A percentile compares a stretch with the other conserved stretches of the same genome.
Evolutionary conservation across 2,888 invertebrate species (phyloP).

Genomic region (Gymnoscelis rufifasciata): DNA sequence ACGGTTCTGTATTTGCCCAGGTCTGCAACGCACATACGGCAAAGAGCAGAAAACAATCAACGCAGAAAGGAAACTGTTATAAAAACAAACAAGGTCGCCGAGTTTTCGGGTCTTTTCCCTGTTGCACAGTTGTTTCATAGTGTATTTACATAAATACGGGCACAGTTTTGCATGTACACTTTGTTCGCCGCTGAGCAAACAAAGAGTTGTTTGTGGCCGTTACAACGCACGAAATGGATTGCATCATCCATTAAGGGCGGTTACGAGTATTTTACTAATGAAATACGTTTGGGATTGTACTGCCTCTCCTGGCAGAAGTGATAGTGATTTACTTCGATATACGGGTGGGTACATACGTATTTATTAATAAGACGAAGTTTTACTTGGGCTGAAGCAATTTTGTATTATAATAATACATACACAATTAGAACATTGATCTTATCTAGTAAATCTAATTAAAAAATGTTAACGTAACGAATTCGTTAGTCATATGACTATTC

Average conservation of each 20-base stretch:
- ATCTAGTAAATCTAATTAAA: too few relatives aligned
- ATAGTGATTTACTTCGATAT: background rate
- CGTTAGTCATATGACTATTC: too few relatives aligned
- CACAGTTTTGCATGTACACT: constrained; percentile 56
- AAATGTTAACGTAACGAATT: too few relatives aligned
- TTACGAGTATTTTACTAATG: constrained; percentile 24
- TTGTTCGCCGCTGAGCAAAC: constrained; percentile 57
- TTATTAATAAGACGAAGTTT: too few relatives aligned
- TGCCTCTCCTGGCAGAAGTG: background rate
- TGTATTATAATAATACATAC: too few relatives aligned
- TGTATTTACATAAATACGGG: constrained; percentile 66
- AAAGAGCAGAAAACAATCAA: constrained; percentile 48
- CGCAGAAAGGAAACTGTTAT: constrained; percentile 49
- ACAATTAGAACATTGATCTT: too few relatives aligned
- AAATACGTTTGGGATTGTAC: constrained; percentile 11
- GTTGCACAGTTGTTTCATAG: constrained; percentile 57
- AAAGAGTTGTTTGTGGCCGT: constrained; percentile 47
- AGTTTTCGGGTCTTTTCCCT: constrained; percentile 49
- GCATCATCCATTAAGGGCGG: constrained; percentile 49
- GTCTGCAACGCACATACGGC: constrained; percentile 27
- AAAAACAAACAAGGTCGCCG: constrained; percentile 57
- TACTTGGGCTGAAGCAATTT: too few relatives aligned
- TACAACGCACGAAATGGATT: constrained; percentile 46
- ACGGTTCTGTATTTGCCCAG: constrained; percentile 24
- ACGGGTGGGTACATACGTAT: too few relatives aligned